Conservation (phyloP, 2,888 invertebrate species). For the Laspeyria flexula region DNA sequence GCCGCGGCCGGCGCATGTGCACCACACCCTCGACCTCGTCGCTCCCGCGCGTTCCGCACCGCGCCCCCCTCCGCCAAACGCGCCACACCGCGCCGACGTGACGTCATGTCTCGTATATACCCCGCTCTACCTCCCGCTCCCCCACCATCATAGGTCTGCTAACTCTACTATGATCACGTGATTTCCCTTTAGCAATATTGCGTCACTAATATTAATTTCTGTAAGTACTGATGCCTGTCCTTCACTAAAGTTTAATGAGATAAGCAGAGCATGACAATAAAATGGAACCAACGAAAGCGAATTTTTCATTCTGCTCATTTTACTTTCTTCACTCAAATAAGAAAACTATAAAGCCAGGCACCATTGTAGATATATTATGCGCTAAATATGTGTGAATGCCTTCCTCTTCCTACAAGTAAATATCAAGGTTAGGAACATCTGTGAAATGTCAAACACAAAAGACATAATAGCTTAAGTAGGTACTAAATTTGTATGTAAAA, state of each 20-base stretch:
- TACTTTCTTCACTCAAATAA: background rate
- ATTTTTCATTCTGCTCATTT: background rate
- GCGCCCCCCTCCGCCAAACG: conserved; percentile 13
- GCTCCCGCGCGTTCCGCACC: conserved; percentile 48
- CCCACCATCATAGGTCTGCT: conserved; percentile 18
- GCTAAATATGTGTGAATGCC: background rate
- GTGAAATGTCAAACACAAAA: background rate
- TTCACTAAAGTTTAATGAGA: background rate
- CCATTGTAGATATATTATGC: background rate
- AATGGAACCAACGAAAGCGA: background rate
- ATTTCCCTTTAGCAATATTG: conserved; percentile 61
- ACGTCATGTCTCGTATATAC: conserved; percentile 64
- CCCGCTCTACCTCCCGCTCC: conserved; percentile 37
- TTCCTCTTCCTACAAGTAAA: background rate
- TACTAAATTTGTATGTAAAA: too few relatives aligned
- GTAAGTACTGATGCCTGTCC: background rate
- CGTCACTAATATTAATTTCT: conserved; percentile 26
- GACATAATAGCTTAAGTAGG: too few relatives aligned
- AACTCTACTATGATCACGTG: conserved; percentile 61
- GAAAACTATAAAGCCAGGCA: background rate
- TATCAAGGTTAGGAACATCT: background rate
- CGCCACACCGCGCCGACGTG: conserved; percentile 51
- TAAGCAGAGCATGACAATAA: background rate
- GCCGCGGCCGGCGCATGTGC: conserved; percentile 78
- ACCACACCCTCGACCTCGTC: conserved; percentile 78